Evolutionary conservation across 2,888 invertebrate genomes (phyloP).

Genomic region (Pterostichus madidus): DNA sequence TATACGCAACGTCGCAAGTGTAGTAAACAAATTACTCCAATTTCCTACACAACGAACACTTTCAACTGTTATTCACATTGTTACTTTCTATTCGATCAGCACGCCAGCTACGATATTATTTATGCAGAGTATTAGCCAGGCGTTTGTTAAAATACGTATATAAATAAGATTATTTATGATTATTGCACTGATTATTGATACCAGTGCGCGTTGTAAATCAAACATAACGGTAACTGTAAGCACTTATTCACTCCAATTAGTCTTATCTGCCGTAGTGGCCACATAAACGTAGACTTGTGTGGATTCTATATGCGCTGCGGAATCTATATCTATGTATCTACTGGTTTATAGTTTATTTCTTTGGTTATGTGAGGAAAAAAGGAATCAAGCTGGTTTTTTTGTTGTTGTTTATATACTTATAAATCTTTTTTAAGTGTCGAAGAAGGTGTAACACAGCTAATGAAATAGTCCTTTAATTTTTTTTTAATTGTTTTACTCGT

Average conservation of each 20-base stretch:
- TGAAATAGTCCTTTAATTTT: no score
- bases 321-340: no score
- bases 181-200: slow-evolving; percentile 62
- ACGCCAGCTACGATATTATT: slow-evolving; percentile 38
- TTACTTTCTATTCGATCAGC: slow-evolving; percentile 46
- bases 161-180: slow-evolving; percentile 62
- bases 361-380: no score
- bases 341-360: no score
- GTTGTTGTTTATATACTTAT: no score
- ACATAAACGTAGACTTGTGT: neutral
- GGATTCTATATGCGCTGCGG: no score
- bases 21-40: slow-evolving; percentile 5
- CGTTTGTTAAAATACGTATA: slow-evolving; percentile 49
- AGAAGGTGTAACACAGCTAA: no score
- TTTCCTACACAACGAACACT: slow-evolving; percentile 20
- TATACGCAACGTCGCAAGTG: neutral
- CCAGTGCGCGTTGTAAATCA: slow-evolving; percentile 57
- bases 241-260: slow-evolving; percentile 64
- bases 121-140: slow-evolving; percentile 39
- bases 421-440: no score
- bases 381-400: no score
- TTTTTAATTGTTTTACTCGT: no score
- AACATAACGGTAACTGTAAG: slow-evolving; percentile 61
- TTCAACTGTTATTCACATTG: slow-evolving; percentile 28
- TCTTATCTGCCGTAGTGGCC: slow-evolving; percentile 45